phyloP scores from a whole-genome alignment of 2,888 invertebrate species.

The Anarsia innoxiella region DNA sequence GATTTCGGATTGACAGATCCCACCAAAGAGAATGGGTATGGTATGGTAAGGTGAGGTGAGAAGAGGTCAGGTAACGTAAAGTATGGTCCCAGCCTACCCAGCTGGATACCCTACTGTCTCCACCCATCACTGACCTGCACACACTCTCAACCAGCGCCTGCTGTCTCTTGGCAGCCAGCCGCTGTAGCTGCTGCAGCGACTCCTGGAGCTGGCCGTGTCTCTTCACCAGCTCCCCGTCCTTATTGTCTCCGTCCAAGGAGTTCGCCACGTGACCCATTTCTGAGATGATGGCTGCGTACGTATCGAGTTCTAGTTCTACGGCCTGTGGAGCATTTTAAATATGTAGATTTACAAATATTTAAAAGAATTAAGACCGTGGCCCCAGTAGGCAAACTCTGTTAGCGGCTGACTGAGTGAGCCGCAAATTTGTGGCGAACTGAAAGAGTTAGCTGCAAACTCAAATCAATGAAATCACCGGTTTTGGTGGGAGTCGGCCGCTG shows the following conservation, averaged over 20 bases:
- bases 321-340: conserved; percentile 80
- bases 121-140: conserved; percentile 63
- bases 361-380: too few species aligned
- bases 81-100: conserved; percentile 92
- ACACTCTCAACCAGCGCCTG: conserved; percentile 93
- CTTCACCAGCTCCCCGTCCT: conserved; percentile 85
- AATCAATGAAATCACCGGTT: too few species aligned
- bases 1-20: conserved; percentile 61
- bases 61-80: too few species aligned
- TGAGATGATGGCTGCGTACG: conserved; percentile 91
- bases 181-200: conserved; percentile 86
- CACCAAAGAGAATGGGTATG: conserved; percentile 55
- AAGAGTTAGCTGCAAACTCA: too few species aligned
- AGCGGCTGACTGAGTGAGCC: too few species aligned
- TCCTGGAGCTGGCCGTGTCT: conserved; percentile 84
- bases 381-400: too few species aligned
- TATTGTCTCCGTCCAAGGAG: conserved; percentile 88
- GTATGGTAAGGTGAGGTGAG: too few species aligned
- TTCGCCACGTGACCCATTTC: conserved; percentile 94
- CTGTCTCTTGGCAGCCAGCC: conserved; percentile 85
- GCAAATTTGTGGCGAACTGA: too few species aligned
- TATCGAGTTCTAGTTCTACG: conserved; percentile 91
- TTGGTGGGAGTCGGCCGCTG: too few species aligned
- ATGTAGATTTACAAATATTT: too few species aligned
- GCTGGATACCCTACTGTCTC: conserved; percentile 89